Conservation (phyloP, 2,113 vertebrate genomes). For the Podilymbus podiceps region DNA sequence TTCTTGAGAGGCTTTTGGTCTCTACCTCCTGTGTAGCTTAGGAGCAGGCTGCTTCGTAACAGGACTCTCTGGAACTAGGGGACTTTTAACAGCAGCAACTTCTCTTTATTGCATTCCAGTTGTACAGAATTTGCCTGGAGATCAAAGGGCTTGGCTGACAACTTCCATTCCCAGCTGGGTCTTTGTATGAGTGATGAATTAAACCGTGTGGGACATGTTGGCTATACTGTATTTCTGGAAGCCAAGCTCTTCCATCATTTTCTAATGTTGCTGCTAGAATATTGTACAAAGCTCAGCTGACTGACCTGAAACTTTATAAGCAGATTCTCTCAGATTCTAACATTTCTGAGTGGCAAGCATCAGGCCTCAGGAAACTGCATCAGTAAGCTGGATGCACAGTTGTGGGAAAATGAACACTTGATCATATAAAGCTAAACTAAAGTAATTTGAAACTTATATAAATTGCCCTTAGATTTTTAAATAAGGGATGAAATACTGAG, state of each 20-base stretch:
- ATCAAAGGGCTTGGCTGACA: slow-evolving; percentile 52
- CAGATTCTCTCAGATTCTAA: neutral
- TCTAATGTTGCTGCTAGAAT: neutral
- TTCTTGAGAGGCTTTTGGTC: neutral
- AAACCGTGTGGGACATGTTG: slow-evolving; percentile 36
- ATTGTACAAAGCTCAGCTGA: neutral
- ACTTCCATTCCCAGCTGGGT: slow-evolving; percentile 44
- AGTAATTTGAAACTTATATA: neutral
- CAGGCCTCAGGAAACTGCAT: neutral
- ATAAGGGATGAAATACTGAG: neutral
- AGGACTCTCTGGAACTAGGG: neutral
- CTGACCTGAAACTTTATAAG: neutral
- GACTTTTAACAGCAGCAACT: neutral
- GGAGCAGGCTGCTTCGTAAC: neutral
- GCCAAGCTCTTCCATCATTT: neutral
- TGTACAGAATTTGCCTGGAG: slow-evolving; percentile 33
- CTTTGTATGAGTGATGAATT: slow-evolving; percentile 48
- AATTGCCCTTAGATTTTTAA: neutral
- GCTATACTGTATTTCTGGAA: slow-evolving; percentile 29
- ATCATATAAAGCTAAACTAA: neutral
- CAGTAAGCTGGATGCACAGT: neutral
- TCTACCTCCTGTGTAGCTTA: neutral
- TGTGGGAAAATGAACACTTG: neutral
- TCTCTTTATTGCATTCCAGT: slow-evolving; percentile 1
- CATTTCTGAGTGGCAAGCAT: neutral